Base-by-base conservation (phyloP, 2,888 invertebrate species). In the Drymonia ruficornis region DNA sequence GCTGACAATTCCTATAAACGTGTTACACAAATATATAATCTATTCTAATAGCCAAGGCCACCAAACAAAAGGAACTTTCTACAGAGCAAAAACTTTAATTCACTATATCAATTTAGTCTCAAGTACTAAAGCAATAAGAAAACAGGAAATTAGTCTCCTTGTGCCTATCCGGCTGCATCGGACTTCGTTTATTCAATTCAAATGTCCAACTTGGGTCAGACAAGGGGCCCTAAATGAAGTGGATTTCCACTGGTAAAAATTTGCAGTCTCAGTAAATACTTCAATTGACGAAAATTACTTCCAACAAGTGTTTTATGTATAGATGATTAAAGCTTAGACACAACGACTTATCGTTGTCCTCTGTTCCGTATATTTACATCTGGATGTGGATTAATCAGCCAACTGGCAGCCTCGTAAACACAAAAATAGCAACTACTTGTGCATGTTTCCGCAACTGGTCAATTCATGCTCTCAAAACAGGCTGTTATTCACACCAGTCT, bases 241-340 rank as follows among this genome's bases (percentile, higher is more conserved):
- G n/a, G n/a, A n/a, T n/a, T n/a, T n/a, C n/a, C n/a, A n/a, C n/a
- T n/a, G n/a, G n/a, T n/a, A n/a, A n/a, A n/a, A n/a, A n/a, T n/a
- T 31, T 31, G 9, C 31, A 31, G 31, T 38, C n/a, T 6, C 23
- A 23, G 7, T 23, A 6, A 4, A 23, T 4, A 23, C 7, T 43
- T 48, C 29, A 40, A 48, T 49, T 56, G 47, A 56, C 51, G 47
- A 54, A 55, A 55, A 50, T 46, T 45, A 53, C 61, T 57, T 58
- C 57, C 51, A 57, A 31, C 12, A 7, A 11, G 2, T 11, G 31
- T 31, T 31, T 9, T 11, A 31, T 31, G 12, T 12, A 31, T 11
- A 1, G 9, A 31, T 23, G n/a, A n/a, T n/a, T n/a, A n/a, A n/a
- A n/a, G n/a, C 23, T 7, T 23, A 23, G 23, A 23, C 7, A 23